Evolutionary conservation across 1,140 invertebrate genomes (phyloP).

Genomic region (Asbolus verrucosus): DNA sequence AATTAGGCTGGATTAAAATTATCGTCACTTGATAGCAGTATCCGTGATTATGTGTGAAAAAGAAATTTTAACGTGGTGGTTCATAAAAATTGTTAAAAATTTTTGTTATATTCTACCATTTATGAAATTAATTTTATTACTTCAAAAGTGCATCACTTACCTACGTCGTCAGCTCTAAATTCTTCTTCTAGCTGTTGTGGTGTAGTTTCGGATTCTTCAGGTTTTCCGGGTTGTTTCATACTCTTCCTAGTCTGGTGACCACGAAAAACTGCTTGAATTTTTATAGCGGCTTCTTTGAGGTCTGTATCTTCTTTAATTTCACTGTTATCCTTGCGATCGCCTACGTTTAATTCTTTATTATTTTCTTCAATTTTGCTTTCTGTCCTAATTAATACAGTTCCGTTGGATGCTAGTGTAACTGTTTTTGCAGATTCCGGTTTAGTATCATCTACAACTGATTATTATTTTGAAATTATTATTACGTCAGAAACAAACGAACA

Average conservation of each 20-base stretch:
- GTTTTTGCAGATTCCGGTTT: constrained; percentile 56
- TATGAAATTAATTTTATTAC: too few relatives aligned
- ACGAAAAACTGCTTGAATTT: constrained; percentile 79
- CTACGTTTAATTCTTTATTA: constrained; percentile 14
- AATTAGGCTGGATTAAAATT: too few relatives aligned
- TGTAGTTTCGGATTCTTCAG: constrained; percentile 71
- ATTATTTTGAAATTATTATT: too few relatives aligned
- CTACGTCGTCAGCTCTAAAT: constrained; percentile 82
- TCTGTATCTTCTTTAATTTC: constrained; percentile 38
- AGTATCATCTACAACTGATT: constrained; percentile 48
- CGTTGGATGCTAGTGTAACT: constrained; percentile 52
- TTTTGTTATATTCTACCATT: too few relatives aligned
- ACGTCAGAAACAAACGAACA: too few relatives aligned
- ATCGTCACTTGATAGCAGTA: too few relatives aligned
- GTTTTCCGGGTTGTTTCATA: constrained; percentile 68
- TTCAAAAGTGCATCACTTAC: too few relatives aligned
- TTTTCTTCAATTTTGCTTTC: constrained; percentile 16
- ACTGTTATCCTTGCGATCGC: constrained; percentile 5
- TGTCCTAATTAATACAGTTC: background rate
- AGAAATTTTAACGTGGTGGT: too few relatives aligned
- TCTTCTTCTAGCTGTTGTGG: constrained; percentile 80
- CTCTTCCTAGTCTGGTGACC: constrained; percentile 77
- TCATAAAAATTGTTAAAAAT: too few relatives aligned
- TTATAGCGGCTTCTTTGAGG: constrained; percentile 70
- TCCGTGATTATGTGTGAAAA: too few relatives aligned